Base-by-base conservation (phyloP, 1,140 invertebrate species). In the Patella vulgata region DNA sequence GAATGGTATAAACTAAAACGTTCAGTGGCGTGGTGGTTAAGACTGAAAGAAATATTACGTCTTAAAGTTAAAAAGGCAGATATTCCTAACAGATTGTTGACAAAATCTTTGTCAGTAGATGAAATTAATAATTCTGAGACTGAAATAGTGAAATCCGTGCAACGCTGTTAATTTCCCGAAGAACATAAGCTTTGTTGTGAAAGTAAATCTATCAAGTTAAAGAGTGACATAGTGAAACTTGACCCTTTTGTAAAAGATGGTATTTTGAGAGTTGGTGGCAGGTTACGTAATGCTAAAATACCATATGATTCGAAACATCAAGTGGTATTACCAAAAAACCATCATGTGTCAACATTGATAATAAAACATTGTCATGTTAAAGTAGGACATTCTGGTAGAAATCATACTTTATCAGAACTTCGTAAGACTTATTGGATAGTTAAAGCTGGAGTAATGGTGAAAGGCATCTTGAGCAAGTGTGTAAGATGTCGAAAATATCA, bases 401-500 rank as follows among this genome's bases (percentile, higher is more conserved):
- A 59, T n/a, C 11, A 19, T 19, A 55, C 25, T 4, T 4, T 40
- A 23, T 6, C 36, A 14, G 30, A 36, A 23, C 5, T 40, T 43
- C 27, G 53, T 6, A 4, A 39, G 31, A 55, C 9, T 11, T 55
- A 23, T 27, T 55, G 53, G 53, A 30, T 55, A 6, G 6, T 40
- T 6, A 40, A 27, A 8, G 30, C 17, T 40, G 21, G 36, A 14
- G 43, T 31, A 19, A 33, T 31, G 1, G 46, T 59, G 8, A 21
- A 14, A 11, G 14, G 1, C 40, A 8, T 42, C 4, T 17, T 71
- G 3, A 43, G 43, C 19, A 68, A 63, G 21, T 72, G 70, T 50
- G 63, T 72, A 17, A 25, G 21, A 3, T 70, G 70, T 58, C 42
- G 66, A 6, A 65, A 25, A 46, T 43, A 61, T 0, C 25, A 62